phyloP scores from a whole-genome alignment of 2,113 vertebrate species.

The Mirza zaza region DNA sequence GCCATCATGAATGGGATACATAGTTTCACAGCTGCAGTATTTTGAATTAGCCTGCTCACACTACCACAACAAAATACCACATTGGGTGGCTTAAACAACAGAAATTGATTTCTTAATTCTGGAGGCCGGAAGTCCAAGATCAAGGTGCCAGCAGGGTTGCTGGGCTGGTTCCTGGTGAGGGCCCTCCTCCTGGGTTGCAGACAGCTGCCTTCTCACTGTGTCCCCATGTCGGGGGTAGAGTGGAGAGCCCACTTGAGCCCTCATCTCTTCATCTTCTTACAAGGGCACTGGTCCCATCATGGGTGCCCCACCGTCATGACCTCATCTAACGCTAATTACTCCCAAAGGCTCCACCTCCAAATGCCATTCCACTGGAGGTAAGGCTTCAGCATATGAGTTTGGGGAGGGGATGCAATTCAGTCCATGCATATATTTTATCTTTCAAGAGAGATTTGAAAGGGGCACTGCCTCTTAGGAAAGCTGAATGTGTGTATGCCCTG shows the following conservation, averaged over 20 bases:
- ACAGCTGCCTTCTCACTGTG: fast-evolving
- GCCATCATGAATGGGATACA: neutral
- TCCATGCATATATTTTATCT: neutral
- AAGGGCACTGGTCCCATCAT: neutral
- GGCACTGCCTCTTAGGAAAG: neutral
- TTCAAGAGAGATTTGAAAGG: neutral
- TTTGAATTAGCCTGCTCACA: neutral
- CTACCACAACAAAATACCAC: no score
- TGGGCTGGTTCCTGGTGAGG: no score
- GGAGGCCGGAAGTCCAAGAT: neutral
- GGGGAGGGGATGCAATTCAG: neutral
- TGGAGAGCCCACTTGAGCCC: no score
- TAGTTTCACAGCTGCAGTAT: neutral
- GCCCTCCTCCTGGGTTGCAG: neutral
- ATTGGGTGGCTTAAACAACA: neutral
- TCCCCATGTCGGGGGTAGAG: fast-evolving
- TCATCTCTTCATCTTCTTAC: neutral
- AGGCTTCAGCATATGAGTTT: neutral
- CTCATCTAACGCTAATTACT: neutral
- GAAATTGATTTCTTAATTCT: neutral
- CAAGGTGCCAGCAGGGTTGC: no score
- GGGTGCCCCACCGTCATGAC: neutral
- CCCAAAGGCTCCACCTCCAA: neutral
- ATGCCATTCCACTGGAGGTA: neutral
- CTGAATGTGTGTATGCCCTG: neutral